Base-by-base conservation (phyloP, 2,113 vertebrate genomes). In the Pelusios castaneus region DNA sequence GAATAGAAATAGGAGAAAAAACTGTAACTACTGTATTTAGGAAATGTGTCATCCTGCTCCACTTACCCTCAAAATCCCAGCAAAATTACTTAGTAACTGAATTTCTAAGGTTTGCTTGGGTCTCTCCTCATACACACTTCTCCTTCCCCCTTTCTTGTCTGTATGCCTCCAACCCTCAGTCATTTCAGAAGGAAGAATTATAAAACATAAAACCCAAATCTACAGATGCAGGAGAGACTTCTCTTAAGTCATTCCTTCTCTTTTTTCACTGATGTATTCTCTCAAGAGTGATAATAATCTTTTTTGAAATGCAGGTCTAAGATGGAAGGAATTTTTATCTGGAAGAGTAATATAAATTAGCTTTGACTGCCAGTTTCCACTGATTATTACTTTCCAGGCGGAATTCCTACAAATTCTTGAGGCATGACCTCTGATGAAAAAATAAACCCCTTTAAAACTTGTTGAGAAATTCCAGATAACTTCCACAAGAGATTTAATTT, bases 241-340 rank as follows among this genome's bases (percentile, higher is more conserved):
- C 89, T 94, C 96, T 97, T 97, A 98, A 97, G 96, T 98, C 93
- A 98, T 97, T 97, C 92, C 94, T 96, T 95, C 96, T 97, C 95
- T 96, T 96, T 96, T 97, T 97, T 95, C 96, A 95, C 96, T 97
- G 97, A 97, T 98, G 96, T 98, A 98, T 98, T 98, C 98, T 98
- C 98, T 98, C 97, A 98, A 98, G 98, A 98, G 98, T 98, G 98
- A 99, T 98, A 98, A 98, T 98, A 98, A 98, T 99, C 98, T 98
- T 97, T 98, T 98, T 98, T 98, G 98, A 98, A 97, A 98, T 98
- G 97, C 98, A 98, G 98, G 98, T 98, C 98, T 99, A 98, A 99
- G 98, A 98, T n/a, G 98, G 98, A 99, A 99, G 98, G 99, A 99
- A 99, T 99, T 99, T 98, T 98, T 98, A 98, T 99, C 98, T 99